These are phyloP conservation scores for Thymelicus acteon DNA, from an alignment of 2,888 invertebrate species.

Conservation along the genomic window DNA sequence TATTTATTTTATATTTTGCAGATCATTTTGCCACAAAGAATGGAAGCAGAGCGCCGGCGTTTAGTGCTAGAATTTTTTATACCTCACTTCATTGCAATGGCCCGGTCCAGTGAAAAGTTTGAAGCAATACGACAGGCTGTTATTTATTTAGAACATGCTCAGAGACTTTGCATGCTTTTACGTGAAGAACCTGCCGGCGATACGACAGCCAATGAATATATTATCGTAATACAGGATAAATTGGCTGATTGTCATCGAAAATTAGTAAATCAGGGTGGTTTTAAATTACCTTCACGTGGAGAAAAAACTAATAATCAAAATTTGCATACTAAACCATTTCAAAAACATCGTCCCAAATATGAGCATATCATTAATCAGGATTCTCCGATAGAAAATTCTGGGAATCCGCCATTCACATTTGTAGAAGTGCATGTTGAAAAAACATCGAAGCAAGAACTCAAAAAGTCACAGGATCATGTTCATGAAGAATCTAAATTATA, in stretches of 20 bases:
- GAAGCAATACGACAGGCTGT: constrained; percentile 86
- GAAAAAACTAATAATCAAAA: constrained; percentile 60
- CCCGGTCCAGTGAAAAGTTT: constrained; percentile 86
- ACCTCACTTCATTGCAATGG: constrained; percentile 89
- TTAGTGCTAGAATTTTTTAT: constrained; percentile 89
- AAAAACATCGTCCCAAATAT: constrained; percentile 64
- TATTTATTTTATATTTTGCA: constrained; percentile 59
- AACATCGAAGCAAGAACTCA: constrained; percentile 47
- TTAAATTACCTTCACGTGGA: constrained; percentile 67
- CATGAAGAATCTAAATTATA: constrained; percentile 75
- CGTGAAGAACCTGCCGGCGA: constrained; percentile 84
- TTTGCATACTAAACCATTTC: constrained; percentile 50
- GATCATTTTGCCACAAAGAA: constrained; percentile 70
- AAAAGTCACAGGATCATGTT: constrained; percentile 55
- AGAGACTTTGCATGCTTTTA: constrained; percentile 86
- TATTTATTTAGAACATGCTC: constrained; percentile 89
- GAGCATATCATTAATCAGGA: constrained; percentile 65
- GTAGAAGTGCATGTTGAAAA: constrained; percentile 70
- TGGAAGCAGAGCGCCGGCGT: constrained; percentile 86
- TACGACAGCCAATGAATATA: constrained; percentile 80
- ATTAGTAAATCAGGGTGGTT: constrained; percentile 69
- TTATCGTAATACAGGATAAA: constrained; percentile 82
- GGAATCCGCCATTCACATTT: constrained; percentile 66
- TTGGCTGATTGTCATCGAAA: constrained; percentile 77
- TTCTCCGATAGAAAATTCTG: constrained; percentile 63